Evolutionary conservation across 1,140 invertebrate genomes (phyloP).

Genomic region (Octopus bimaculoides): DNA sequence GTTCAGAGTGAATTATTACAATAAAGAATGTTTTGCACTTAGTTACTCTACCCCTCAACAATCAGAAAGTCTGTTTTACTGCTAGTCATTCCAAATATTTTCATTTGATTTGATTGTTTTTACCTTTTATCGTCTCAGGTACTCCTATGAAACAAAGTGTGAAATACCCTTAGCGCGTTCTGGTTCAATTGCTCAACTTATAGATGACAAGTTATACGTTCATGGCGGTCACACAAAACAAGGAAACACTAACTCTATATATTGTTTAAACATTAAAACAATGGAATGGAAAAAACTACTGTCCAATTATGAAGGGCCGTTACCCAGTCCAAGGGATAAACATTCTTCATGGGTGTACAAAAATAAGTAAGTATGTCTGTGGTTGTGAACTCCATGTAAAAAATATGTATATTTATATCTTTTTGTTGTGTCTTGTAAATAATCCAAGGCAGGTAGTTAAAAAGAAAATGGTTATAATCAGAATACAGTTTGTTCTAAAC

Average conservation of each 20-base stretch:
- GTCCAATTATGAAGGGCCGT: constrained; percentile 20
- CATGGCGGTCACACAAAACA: constrained; percentile 53
- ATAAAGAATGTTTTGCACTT: too few relatives aligned
- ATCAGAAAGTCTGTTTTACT: too few relatives aligned
- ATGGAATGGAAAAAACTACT: constrained; percentile 45
- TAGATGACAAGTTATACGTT: constrained; percentile 53
- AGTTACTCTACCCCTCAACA: too few relatives aligned
- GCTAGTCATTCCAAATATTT: not conserved
- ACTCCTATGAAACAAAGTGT: constrained; percentile 22
- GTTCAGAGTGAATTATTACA: too few relatives aligned
- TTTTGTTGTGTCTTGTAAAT: too few relatives aligned
- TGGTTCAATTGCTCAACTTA: constrained; percentile 50
- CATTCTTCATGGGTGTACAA: constrained; percentile 54
- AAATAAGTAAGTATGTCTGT: constrained; percentile 43
- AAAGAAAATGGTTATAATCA: too few relatives aligned
- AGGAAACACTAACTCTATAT: constrained; percentile 49
- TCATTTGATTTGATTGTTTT: not conserved
- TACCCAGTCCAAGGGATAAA: constrained; percentile 57
- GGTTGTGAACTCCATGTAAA: too few relatives aligned
- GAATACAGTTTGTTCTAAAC: too few relatives aligned
- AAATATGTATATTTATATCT: too few relatives aligned
- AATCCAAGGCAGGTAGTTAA: too few relatives aligned
- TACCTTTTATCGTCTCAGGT: constrained; percentile 26
- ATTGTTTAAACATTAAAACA: constrained; percentile 49
- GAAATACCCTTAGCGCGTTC: constrained; percentile 49